Evolutionary conservation across 2,888 invertebrate genomes (phyloP).

Genomic region (Diaprepes abbreviatus): DNA sequence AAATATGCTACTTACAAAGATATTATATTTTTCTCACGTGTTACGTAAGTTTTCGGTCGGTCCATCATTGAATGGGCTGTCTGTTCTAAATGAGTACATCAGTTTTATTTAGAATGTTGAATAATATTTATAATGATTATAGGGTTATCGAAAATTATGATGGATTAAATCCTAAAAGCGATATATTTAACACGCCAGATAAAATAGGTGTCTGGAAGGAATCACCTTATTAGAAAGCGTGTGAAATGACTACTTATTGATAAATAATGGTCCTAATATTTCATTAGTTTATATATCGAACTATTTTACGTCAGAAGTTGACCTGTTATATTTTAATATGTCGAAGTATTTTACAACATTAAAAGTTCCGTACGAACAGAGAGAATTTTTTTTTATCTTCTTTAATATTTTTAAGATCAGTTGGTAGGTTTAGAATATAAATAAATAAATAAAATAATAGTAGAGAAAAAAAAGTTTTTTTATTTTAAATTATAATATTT

Average conservation of each 20-base stretch:
- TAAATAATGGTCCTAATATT: constrained; percentile 27
- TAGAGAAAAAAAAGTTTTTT: too few relatives aligned
- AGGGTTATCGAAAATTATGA: constrained; percentile 44
- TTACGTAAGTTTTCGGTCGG: background rate
- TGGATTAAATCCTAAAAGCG: constrained; percentile 43
- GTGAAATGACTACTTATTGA: constrained; percentile 37
- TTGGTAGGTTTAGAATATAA: too few relatives aligned
- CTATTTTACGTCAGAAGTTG: constrained; percentile 13
- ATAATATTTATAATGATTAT: constrained; percentile 34
- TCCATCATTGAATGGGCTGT: background rate
- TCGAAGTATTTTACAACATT: background rate
- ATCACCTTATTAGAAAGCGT: constrained; percentile 49
- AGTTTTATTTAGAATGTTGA: constrained; percentile 23
- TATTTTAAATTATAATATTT: too few relatives aligned
- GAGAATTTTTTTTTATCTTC: too few relatives aligned
- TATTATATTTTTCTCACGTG: background rate
- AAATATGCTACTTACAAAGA: too few relatives aligned
- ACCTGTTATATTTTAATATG: background rate
- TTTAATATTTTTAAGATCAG: too few relatives aligned
- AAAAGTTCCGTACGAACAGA: too few relatives aligned
- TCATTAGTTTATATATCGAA: constrained; percentile 20
- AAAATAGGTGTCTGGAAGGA: constrained; percentile 38
- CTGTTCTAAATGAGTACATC: constrained; percentile 18
- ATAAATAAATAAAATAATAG: too few relatives aligned
- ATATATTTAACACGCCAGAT: constrained; percentile 38